These are phyloP conservation scores for Uropsilus gracilis DNA, from an alignment of 2,113 vertebrate species.

Conservation along the genomic window DNA sequence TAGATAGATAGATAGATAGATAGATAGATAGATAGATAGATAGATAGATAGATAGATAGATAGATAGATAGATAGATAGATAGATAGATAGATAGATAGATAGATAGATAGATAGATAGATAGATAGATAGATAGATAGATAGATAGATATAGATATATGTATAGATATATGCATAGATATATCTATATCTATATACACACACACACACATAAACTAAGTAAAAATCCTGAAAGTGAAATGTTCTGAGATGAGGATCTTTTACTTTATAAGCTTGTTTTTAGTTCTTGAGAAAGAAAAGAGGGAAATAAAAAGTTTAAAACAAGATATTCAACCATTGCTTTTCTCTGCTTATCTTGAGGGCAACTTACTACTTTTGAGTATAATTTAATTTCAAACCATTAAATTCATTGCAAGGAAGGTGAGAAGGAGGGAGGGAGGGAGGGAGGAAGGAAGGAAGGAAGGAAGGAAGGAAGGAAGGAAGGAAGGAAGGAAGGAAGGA, in stretches of 20 bases:
- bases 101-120: too few relatives aligned
- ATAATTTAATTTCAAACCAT: conserved; percentile 6
- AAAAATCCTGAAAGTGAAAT: conserved; percentile 57
- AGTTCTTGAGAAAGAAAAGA: conserved; percentile 41
- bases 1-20: too few relatives aligned
- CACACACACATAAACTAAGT: too few relatives aligned
- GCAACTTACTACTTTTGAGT: not conserved
- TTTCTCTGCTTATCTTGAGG: conserved; percentile 1
- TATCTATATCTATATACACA: too few relatives aligned
- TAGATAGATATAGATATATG: too few relatives aligned
- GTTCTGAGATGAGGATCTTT: not conserved
- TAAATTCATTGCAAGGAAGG: not conserved
- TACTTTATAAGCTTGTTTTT: conserved; percentile 36
- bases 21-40: too few relatives aligned
- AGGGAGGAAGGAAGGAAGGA: not conserved
- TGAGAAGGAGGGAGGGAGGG: not conserved
- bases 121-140: too few relatives aligned
- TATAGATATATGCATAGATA: too few relatives aligned
- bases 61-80: too few relatives aligned
- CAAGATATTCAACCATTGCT: not conserved
- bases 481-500: too few relatives aligned
- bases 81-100: too few relatives aligned
- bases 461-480: not conserved
- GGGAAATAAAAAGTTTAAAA: not conserved
- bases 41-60: too few relatives aligned